A percentile compares a stretch with the other conserved stretches of the same genome.
Conservation (phyloP, 2,113 vertebrate genomes). For the Poeciliopsis prolifica region DNA sequence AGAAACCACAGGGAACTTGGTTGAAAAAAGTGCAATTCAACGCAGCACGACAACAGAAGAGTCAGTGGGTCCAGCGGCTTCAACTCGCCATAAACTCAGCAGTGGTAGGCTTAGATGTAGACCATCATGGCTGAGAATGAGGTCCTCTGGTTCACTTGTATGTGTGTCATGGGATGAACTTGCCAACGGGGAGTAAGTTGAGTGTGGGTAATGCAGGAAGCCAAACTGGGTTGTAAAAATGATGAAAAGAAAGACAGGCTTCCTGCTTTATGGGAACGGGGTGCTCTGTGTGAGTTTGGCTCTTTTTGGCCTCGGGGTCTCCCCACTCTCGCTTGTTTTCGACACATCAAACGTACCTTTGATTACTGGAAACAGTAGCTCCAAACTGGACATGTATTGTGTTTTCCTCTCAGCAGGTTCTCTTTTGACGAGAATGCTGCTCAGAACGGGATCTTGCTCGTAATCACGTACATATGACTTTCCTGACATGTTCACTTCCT, state of each 20-base stretch:
- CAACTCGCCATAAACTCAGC: slow-evolving; percentile 49
- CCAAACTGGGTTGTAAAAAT: slow-evolving; percentile 69
- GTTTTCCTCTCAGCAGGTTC: slow-evolving; percentile 53
- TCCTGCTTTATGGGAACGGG: slow-evolving; percentile 52
- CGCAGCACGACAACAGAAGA: slow-evolving; percentile 11
- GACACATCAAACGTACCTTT: slow-evolving; percentile 65
- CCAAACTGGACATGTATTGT: slow-evolving; percentile 42
- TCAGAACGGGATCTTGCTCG: slow-evolving; percentile 20
- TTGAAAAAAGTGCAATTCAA: background rate
- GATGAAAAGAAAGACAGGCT: slow-evolving; percentile 76
- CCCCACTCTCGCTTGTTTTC: slow-evolving; percentile 46
- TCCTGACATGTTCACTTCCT: slow-evolving; percentile 18
- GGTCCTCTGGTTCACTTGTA: slow-evolving; percentile 36
- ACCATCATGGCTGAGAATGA: slow-evolving; percentile 38
- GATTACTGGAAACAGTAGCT: slow-evolving; percentile 66
- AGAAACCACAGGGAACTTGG: background rate
- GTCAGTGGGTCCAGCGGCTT: slow-evolving; percentile 30
- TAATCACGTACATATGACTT: slow-evolving; percentile 47
- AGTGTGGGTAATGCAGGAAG: slow-evolving; percentile 70
- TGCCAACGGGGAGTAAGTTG: slow-evolving; percentile 53
- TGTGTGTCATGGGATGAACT: slow-evolving; percentile 50
- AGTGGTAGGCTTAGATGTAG: slow-evolving; percentile 42
- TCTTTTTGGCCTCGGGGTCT: slow-evolving; percentile 55
- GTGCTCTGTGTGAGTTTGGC: slow-evolving; percentile 47
- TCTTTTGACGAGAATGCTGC: slow-evolving; percentile 33